phyloP scores from a whole-genome alignment of 92 coral and sea anemone species.

The Isaurus tuberculatus region DNA sequence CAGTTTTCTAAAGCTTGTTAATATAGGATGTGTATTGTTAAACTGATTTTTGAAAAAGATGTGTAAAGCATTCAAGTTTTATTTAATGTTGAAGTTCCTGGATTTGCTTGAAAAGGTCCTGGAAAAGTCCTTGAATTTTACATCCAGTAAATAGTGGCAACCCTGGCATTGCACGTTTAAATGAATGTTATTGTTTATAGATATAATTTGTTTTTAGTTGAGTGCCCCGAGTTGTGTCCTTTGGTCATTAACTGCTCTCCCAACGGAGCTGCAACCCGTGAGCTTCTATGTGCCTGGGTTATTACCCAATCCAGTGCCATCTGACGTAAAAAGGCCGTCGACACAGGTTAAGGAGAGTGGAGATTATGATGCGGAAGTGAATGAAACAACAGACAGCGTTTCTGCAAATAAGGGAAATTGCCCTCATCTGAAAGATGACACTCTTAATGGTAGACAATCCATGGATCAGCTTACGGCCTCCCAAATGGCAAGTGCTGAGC shows the following conservation, averaged over 20 bases:
- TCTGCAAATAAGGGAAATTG: background rate
- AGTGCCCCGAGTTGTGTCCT: conserved; percentile 54
- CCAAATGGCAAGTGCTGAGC: conserved; percentile 80
- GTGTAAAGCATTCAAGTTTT: no score
- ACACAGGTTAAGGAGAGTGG: background rate
- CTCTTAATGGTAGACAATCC: background rate
- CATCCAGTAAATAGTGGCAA: no score
- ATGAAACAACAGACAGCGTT: background rate
- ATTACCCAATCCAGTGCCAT: conserved; percentile 70
- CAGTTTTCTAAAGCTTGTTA: no score
- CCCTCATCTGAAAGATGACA: background rate
- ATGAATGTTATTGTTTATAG: background rate
- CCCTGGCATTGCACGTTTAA: no score
- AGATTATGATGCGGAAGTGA: background rate
- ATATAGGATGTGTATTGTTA: no score
- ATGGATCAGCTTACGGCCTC: conserved; percentile 67
- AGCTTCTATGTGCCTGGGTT: conserved; percentile 84
- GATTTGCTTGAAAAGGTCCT: no score
- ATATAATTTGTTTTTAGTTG: background rate
- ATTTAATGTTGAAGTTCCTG: no score
- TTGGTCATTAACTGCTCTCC: conserved; percentile 85
- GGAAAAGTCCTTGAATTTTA: no score
- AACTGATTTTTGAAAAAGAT: no score
- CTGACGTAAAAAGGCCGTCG: conserved; percentile 49
- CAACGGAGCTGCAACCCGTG: conserved; percentile 1